Evolutionary conservation across 2,797 vertebrate species (phyloP).

Genomic region (Pyrrhura leucotis): DNA sequence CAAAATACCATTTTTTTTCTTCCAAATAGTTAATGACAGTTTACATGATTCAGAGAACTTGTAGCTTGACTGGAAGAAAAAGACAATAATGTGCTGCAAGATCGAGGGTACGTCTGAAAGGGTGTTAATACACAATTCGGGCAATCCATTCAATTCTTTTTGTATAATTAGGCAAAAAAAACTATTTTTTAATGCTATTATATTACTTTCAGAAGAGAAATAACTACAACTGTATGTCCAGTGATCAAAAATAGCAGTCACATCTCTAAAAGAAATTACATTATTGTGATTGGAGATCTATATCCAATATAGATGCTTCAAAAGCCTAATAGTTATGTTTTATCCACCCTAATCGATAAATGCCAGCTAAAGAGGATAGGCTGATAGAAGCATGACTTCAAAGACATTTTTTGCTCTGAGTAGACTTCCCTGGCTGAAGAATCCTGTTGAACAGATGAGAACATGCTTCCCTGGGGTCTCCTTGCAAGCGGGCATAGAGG

Average conservation of each 20-base stretch:
- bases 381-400: not conserved
- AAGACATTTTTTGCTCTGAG: not conserved
- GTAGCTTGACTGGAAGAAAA: not conserved
- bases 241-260: not conserved
- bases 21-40: not conserved
- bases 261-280: not conserved
- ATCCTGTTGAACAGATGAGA: not conserved
- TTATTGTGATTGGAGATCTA: not conserved
- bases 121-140: not conserved
- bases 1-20: not conserved
- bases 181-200: not conserved
- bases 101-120: fast-evolving
- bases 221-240: not conserved
- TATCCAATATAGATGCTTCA: not conserved
- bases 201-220: not conserved
- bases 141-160: not conserved
- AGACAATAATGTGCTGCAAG: not conserved
- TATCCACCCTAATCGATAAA: not conserved
- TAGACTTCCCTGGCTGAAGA: not conserved
- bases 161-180: not conserved
- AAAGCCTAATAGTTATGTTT: not conserved
- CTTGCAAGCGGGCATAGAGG: not conserved
- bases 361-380: not conserved
- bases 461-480: not conserved
- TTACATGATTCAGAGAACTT: not conserved